Conservation (phyloP, 92 coral and sea anemone species). For the Isaurus tuberculatus region DNA sequence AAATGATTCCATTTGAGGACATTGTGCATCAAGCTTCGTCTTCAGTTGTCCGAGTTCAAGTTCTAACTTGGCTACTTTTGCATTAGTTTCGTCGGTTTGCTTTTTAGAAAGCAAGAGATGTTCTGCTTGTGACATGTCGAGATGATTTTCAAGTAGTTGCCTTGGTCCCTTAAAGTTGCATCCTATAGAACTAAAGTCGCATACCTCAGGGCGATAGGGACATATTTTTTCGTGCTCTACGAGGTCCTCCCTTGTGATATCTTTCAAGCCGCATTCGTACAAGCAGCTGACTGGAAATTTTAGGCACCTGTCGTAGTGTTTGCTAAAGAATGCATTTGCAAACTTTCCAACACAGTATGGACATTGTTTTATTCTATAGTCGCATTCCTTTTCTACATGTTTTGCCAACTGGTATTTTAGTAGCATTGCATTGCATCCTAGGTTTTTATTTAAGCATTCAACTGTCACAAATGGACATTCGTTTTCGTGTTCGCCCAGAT, state of each 20-base stretch:
- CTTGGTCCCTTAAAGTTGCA: slow-evolving; percentile 66
- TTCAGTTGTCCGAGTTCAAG: slow-evolving; percentile 37
- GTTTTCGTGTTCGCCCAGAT: slow-evolving; percentile 53
- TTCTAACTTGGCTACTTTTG: slow-evolving; percentile 44
- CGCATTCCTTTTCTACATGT: slow-evolving; percentile 80
- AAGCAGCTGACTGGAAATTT: slow-evolving; percentile 82
- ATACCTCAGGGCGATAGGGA: slow-evolving; percentile 59
- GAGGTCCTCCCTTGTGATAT: slow-evolving; percentile 62
- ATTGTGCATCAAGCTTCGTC: slow-evolving; percentile 47
- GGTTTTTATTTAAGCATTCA: slow-evolving; percentile 55
- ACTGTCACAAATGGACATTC: slow-evolving; percentile 74
- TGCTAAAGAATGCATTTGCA: slow-evolving; percentile 59
- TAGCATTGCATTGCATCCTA: slow-evolving; percentile 65
- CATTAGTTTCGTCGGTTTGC: slow-evolving; percentile 26
- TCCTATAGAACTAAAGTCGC: slow-evolving; percentile 67
- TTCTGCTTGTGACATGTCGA: slow-evolving; percentile 36
- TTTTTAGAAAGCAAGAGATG: slow-evolving; percentile 68
- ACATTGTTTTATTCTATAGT: slow-evolving; percentile 66
- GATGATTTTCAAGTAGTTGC: slow-evolving; percentile 67
- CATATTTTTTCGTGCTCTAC: slow-evolving; percentile 67
- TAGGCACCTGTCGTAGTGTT: slow-evolving; percentile 71
- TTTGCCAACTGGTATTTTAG: slow-evolving; percentile 71
- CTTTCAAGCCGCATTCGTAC: slow-evolving; percentile 70
- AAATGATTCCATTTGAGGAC: slow-evolving; percentile 53
- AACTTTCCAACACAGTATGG: slow-evolving; percentile 63